These are phyloP conservation scores for Agapetus fuscipes DNA, from an alignment of 2,888 invertebrate species.

Conservation along the genomic window DNA sequence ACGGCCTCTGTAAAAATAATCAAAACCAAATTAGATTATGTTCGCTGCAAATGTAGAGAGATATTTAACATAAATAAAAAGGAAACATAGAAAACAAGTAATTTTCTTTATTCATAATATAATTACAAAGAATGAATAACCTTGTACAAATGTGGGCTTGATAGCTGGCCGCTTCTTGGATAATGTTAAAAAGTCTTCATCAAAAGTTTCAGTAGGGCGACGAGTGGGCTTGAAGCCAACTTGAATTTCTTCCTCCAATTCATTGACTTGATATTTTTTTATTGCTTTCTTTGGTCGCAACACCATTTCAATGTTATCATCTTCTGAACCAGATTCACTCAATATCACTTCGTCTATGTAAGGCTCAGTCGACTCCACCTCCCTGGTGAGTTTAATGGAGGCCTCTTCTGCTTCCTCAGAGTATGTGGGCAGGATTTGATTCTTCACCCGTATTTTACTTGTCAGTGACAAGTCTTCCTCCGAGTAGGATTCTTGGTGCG, in stretches of 20 bases:
- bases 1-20: conserved; percentile 52
- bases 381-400: conserved; percentile 54
- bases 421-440: conserved; percentile 50
- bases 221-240: conserved; percentile 44
- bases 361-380: conserved; percentile 53
- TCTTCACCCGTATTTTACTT: conserved; percentile 59
- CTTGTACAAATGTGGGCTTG: conserved; percentile 54
- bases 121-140: conserved; percentile 29
- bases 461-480: conserved; percentile 64
- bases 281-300: conserved; percentile 36
- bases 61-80: conserved; percentile 4
- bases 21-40: conserved; percentile 4
- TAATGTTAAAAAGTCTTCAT: conserved; percentile 59
- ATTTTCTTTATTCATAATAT: conserved; percentile 1
- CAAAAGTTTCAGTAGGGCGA: conserved; percentile 38
- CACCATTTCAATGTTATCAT: conserved; percentile 47
- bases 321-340: conserved; percentile 49
- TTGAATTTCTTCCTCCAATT: conserved; percentile 50
- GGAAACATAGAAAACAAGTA: conserved; percentile 1
- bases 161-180: conserved; percentile 58
- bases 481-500: conserved; percentile 42
- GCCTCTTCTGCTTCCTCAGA: conserved; percentile 61
- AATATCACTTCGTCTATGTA: conserved; percentile 54
- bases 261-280: conserved; percentile 52
- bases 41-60: neutral